A percentile compares a stretch with the other conserved stretches of the same genome.
Conservation (phyloP, 2,888 invertebrate species). For the Latrodectus elegans region DNA sequence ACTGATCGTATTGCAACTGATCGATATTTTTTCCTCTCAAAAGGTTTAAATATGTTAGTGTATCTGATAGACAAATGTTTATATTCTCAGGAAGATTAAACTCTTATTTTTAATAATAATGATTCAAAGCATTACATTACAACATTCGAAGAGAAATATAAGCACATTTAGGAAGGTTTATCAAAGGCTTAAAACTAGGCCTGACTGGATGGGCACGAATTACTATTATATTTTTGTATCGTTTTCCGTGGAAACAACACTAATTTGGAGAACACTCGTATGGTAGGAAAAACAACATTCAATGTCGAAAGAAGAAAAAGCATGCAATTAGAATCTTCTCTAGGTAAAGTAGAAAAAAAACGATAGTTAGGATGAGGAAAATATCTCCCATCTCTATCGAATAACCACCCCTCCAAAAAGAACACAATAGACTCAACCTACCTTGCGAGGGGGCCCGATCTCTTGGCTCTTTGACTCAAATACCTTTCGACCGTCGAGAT, state of each 20-base stretch:
- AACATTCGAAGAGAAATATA: no score
- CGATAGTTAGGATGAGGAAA: constrained; percentile 23
- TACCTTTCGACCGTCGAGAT: constrained; percentile 76
- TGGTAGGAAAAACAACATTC: constrained; percentile 51
- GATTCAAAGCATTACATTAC: no score
- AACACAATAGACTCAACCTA: constrained; percentile 73
- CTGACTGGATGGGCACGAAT: neutral
- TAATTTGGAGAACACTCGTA: constrained; percentile 3
- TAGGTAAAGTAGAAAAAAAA: constrained; percentile 8
- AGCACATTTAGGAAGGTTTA: no score
- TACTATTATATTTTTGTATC: neutral
- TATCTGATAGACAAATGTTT: no score
- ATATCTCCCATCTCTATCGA: constrained; percentile 30
- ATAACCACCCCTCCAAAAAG: constrained; percentile 34
- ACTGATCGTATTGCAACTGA: no score
- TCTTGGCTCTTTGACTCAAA: constrained; percentile 71
- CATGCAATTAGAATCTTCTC: constrained; percentile 20
- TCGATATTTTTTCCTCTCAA: no score
- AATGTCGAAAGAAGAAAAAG: neutral
- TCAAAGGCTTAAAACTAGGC: neutral
- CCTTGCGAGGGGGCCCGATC: constrained; percentile 71
- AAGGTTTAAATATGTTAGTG: no score
- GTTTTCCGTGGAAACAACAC: neutral
- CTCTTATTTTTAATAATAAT: no score
- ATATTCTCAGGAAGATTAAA: no score